Evolutionary conservation across 2,797 vertebrate genomes (phyloP).

Genomic region (Galagoides demidoff): DNA sequence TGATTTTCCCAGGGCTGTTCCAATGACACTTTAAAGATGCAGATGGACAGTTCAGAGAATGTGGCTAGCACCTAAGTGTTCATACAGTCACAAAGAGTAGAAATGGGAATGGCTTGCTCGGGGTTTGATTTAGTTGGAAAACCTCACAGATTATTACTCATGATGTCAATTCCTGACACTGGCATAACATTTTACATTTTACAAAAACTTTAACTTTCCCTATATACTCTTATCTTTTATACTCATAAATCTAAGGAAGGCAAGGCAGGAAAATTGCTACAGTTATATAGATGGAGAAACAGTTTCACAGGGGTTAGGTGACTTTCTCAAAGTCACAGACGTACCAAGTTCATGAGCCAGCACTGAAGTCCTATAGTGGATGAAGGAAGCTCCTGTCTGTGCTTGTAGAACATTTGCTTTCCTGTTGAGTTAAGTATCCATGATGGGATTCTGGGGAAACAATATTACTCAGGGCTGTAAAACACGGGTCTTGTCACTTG

Average conservation of each 20-base stretch:
- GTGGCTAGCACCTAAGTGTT: background rate
- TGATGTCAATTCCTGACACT: background rate
- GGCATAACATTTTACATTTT: background rate
- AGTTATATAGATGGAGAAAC: background rate
- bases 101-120: background rate
- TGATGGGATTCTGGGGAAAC: background rate
- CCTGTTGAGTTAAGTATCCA: background rate
- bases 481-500: background rate
- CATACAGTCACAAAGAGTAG: background rate
- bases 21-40: background rate
- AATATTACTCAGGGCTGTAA: background rate
- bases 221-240: background rate
- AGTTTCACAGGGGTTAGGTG: background rate
- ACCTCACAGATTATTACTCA: background rate
- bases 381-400: background rate
- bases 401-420: background rate
- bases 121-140: background rate
- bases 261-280: background rate
- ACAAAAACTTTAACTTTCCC: background rate
- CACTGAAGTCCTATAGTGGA: background rate
- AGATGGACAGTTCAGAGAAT: background rate
- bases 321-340: slow-evolving; percentile 22
- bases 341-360: background rate
- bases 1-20: background rate
- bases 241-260: background rate